Evolutionary conservation across 2,797 vertebrate species (phyloP), one percentile per base, ranked within the genome.

Genomic region (Gadopsis marmoratus): DNA sequence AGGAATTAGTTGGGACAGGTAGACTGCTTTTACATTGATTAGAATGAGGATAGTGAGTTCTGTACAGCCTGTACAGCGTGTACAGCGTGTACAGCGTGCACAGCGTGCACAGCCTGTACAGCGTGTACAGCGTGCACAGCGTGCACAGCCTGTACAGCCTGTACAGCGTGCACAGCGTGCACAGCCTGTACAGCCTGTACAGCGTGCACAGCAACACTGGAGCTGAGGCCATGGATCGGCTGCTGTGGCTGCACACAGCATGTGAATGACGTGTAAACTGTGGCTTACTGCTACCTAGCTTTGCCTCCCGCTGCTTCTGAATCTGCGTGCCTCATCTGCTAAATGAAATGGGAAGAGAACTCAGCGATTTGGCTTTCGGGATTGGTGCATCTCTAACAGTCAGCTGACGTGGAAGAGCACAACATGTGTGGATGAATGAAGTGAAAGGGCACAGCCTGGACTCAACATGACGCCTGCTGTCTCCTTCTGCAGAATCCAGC

Each of bases 331-430:
- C 31, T 80, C 53, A 51, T 78, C 23, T 58, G 64, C 50, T 54
- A 29, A 50, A 71, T 45, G 29, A 51, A 77, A 72, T 13, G 19
- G 9, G 13, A 26, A 47, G 74, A 59, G 2, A 54, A 43, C 39
- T 66, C 26, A 69, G 12, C 2, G 1, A 33, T 37, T 23, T 13
- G 12, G 37, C 65, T 76, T 62, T 35, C 33, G 72, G 54, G 67
- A 80, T 56, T 58, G 70, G 65, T 33, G 58, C 71, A 64, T n/a
- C 67, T 74, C 29, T 78, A 79, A 81, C 64, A 56, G 39, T n/a
- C 69, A 68, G 58, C 62, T 83, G 62, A 74, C 7, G n/a, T 71
- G 65, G 43, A 81, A 50, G 50, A 78, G 56, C 58, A 72, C 48
- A 71, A 63, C 19, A 31, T 19, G 66, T 56, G 73, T 60, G 60